Base-by-base conservation (phyloP, 2,888 invertebrate genomes). In the Xanthia icteritia region DNA sequence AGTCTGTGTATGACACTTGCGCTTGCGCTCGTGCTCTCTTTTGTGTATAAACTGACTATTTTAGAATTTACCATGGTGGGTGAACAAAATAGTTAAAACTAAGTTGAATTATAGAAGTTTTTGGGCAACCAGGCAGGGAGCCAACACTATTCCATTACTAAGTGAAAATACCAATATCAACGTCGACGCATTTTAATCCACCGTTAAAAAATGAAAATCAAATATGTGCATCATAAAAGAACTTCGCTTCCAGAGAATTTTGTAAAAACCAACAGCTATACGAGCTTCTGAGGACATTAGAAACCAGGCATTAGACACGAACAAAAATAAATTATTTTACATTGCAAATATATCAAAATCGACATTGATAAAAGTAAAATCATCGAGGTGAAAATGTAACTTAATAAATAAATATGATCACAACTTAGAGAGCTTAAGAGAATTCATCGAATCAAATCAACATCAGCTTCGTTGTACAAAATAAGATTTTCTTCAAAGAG, bases 351-450 rank as follows among this genome's bases (percentile, higher is more conserved):
- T 15, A 76, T 61, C 2, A 54, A 23, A 61, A 83, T 84, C 74
- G 88, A 87, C 85, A 86, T 79, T 78, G 75, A 82, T 82, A 70
- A 69, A 77, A 63, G 20, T 64, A 69, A 61, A 76, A 73, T 65
- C 54, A 56, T 56, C 60, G 36, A 76, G 27, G 36, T 39, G 60
- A 60, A 73, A 75, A 64, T 61, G 67, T 70, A 73, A 80, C 76
- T 77, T 85, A 84, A 84, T 81, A 82, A 81, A 88, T 86, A 83
- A 84, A 87, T 88, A 88, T 72, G 84, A 91, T 92, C 92, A 92
- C 92, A 91, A 91, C 91, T 66, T 92, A 92, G 92, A 92, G 92
- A 92, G 92, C 92, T 84, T 88, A 81, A 64, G 64, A 81, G 73
- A 76, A 75, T 76, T 73, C 68, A 73, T 73, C 54, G 66, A 79